Evolutionary conservation across 1,140 invertebrate species (phyloP).

Genomic region (Temnothorax longispinosus): DNA sequence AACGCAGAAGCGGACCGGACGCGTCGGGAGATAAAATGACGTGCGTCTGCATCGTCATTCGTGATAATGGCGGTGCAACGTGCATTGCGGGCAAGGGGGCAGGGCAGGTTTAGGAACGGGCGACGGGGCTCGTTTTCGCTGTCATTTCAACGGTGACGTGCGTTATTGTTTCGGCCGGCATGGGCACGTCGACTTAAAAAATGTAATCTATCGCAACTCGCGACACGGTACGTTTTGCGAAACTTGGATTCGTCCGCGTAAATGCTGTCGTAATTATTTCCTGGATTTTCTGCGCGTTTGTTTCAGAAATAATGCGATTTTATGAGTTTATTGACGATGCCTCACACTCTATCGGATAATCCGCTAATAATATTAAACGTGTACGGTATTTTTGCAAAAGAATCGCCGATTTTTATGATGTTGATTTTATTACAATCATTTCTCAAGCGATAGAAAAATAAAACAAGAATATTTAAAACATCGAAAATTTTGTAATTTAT

Average conservation of each 20-base stretch:
- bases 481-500: background rate
- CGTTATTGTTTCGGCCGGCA: slow-evolving; percentile 65
- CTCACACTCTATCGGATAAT: background rate
- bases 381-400: background rate
- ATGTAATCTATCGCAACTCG: background rate
- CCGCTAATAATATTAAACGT: slow-evolving; percentile 1
- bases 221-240: slow-evolving; percentile 6
- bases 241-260: background rate
- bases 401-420: background rate
- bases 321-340: background rate
- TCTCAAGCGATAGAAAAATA: background rate
- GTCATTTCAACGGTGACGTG: slow-evolving; percentile 68
- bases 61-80: slow-evolving; percentile 74
- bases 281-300: background rate
- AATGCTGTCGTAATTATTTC: slow-evolving; percentile 34
- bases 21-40: slow-evolving; percentile 78
- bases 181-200: slow-evolving; percentile 27
- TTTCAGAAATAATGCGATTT: background rate
- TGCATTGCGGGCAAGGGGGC: slow-evolving; percentile 26
- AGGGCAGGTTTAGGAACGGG: slow-evolving; percentile 53
- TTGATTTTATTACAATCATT: background rate
- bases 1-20: slow-evolving; percentile 47
- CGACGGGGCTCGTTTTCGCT: slow-evolving; percentile 72
- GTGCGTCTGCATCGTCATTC: slow-evolving; percentile 80
- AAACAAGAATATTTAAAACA: background rate